Base-by-base conservation (phyloP, 2,888 invertebrate genomes). In the Athalia rosae region DNA sequence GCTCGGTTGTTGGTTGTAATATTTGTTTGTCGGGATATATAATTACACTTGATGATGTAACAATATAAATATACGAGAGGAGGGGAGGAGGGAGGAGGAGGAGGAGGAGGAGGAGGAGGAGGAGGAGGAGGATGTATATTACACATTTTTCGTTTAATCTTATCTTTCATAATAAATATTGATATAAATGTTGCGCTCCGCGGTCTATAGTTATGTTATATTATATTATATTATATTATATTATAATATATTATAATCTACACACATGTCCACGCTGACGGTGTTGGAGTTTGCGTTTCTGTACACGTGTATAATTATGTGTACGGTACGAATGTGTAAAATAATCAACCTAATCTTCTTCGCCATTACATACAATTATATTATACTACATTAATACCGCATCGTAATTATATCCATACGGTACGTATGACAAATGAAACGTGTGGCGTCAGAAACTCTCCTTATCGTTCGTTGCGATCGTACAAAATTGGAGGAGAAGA, bases 81-180 rank as follows among this genome's bases (percentile, higher is more conserved):
- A 4, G 8, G n/a, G 53, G 53, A 78, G 69, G 62, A 67, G 48
- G 80, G 69, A 63, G 79, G 77, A 8, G 61, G 15, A 7, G 15
- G 59, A 59, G 59, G 6, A 13, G 59, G 6, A 6, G 59, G n/a
- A 50, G 53, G 7, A 53, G n/a, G 4, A 53, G 11, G 53, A 9
- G n/a, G n/a, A 50, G 53, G 7, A 53, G n/a, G 4, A 53, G 11
- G 53, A 9, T 9, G 53, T 53, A 53, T 53, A 11, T 11, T 53
- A 53, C 53, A 53, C 53, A 53, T 53, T 61, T 28, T 43, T 28
- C 62, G 15, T 81, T 83, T 86, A 86, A 88, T 88, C 88, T 88
- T 88, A 88, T 88, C 88, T 82, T 85, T 85, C 84, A 85, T 84
- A 85, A 87, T 88, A 86, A 88, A 88, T 87, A 88, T 88, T 88